A percentile compares a stretch with the other conserved stretches of the same genome.
phyloP scores from a whole-genome alignment of 2,113 vertebrate species.

The Chlorocebus sabaeus region DNA sequence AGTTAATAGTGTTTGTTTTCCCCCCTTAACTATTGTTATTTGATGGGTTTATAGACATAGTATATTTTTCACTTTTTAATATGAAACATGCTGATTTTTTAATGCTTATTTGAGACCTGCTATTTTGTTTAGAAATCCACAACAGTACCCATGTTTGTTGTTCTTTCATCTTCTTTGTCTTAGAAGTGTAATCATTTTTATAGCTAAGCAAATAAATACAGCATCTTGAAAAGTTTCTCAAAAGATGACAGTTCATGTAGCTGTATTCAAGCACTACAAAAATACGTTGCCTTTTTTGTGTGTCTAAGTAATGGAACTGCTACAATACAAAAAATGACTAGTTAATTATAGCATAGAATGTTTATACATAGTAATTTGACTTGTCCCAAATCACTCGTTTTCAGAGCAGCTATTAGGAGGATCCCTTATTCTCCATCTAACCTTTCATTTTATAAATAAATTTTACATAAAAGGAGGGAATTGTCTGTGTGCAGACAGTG shows the following conservation, averaged over 20 bases:
- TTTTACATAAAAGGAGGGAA: background rate
- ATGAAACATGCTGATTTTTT: background rate
- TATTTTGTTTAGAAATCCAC: background rate
- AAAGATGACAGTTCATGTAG: background rate
- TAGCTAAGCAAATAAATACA: background rate
- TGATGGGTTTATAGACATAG: background rate
- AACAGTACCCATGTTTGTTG: background rate
- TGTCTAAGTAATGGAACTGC: background rate
- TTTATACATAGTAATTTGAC: background rate
- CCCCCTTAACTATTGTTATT: background rate
- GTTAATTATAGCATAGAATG: background rate
- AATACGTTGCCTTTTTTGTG: background rate
- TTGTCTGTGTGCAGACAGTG: background rate
- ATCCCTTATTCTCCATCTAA: background rate
- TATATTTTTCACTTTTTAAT: background rate
- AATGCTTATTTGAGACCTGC: background rate
- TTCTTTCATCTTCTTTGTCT: slow-evolving; percentile 13
- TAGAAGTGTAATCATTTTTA: slow-evolving; percentile 1
- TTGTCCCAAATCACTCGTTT: background rate
- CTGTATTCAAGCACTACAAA: background rate
- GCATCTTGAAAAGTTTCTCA: background rate
- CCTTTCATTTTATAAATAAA: background rate
- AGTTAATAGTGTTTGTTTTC: background rate
- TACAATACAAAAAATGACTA: background rate
- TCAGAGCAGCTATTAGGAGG: background rate